Percentiles rank a stretch among this genome's conserved stretches.
Evolutionary conservation across 2,113 vertebrate genomes (phyloP).

Genomic region (Microcebus griseorufus): DNA sequence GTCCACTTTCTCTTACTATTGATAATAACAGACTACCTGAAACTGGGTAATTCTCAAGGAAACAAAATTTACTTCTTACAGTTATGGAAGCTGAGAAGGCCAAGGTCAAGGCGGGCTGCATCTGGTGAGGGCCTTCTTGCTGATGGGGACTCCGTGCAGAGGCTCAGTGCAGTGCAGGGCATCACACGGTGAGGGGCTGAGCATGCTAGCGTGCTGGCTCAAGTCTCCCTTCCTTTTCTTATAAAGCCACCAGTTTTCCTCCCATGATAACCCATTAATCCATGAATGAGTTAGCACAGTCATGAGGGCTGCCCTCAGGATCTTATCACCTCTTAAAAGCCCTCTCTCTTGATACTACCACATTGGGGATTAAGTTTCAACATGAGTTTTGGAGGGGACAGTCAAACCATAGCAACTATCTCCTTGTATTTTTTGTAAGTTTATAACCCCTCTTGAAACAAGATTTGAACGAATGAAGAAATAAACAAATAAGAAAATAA

Average conservation of each 20-base stretch:
- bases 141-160: background rate
- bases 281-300: background rate
- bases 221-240: background rate
- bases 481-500: background rate
- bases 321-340: background rate
- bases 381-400: background rate
- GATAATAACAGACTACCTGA: background rate
- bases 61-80: background rate
- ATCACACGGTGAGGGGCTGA: background rate
- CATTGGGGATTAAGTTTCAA: background rate
- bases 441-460: background rate
- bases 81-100: background rate
- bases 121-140: background rate
- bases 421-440: background rate
- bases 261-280: background rate
- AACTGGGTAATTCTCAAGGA: background rate
- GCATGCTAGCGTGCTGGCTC: background rate
- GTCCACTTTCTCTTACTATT: background rate
- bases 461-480: background rate
- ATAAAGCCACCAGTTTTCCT: background rate
- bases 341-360: background rate
- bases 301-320: background rate
- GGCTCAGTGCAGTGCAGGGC: background rate
- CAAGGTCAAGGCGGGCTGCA: background rate
- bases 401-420: background rate